Evolutionary conservation across 2,113 vertebrate genomes (phyloP), one percentile per base, ranked within the genome.

Genomic region (Eublepharis macularius): DNA sequence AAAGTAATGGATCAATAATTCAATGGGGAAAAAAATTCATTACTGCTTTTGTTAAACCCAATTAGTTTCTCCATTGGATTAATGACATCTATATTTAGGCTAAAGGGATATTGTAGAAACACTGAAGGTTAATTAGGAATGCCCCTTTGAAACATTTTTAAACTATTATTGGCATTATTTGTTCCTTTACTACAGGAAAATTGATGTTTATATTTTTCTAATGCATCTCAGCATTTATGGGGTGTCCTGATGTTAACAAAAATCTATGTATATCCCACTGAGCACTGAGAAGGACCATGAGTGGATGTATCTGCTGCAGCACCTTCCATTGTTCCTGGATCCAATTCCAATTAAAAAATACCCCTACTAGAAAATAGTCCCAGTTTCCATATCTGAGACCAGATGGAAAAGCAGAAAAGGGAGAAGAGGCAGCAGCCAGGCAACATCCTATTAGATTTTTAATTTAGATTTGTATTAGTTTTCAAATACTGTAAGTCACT

Each of bases 1-100:
- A 85, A 80, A 85, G 76, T 63, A 79, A 32, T 57, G 29, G 47
- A 32, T 85, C 66, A 79, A 80, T 79, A 80, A 85, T 85, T 79
- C 76, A 79, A 79, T 63, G 66, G 12, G 32, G 47, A 39, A 6
- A 68, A 66, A 73, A 78, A 85, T 14, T 79, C 66, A 79, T 85
- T 85, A 85, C 76, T 34, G 54, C 76, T 85, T 85, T 85, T 70
- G 36, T 79, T 79, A 79, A 79, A 76, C 51, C 76, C 72, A 72
- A 85, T 85, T 80, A 85, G 66, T 73, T 85, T 85, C n/a, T 85
- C 66, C 51, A 29, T 79, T 85, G 76, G 68, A 79, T 85, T 85
- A 80, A 85, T 85, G 76, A 60, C 83, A 85, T 79, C 76, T 85
- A 73, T 85, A 79, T 85, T 85, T 79, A 60, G 76, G 51, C 36